Percentiles rank a stretch among this genome's conserved stretches.
phyloP scores from a whole-genome alignment of 2,797 vertebrate species.

The Ptychobarbus kaznakovi region DNA sequence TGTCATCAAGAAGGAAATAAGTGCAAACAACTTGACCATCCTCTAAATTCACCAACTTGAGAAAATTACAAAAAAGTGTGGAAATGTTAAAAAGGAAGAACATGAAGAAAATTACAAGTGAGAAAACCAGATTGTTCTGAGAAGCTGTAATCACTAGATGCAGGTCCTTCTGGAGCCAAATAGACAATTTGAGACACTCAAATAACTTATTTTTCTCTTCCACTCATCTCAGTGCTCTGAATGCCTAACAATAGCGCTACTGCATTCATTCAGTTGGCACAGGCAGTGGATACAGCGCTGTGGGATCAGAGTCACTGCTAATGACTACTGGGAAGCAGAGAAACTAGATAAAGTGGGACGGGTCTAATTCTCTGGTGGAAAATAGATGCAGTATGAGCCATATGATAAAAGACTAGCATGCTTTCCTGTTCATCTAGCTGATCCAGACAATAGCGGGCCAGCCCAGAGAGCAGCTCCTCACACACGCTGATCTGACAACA shows the following conservation, averaged over 20 bases:
- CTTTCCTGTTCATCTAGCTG: not conserved
- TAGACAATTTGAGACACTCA: conserved; percentile 9
- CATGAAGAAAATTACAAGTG: not conserved
- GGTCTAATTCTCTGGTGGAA: not conserved
- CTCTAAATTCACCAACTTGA: not conserved
- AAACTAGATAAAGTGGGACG: not conserved
- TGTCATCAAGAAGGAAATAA: not conserved
- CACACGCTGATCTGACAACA: conserved; percentile 19
- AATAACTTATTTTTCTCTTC: conserved; percentile 10
- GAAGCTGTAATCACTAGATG: conserved; percentile 12
- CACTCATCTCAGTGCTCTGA: conserved; percentile 27
- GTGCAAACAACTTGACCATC: not conserved
- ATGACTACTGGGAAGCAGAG: conserved; percentile 25
- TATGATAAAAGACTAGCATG: not conserved
- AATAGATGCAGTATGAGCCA: not conserved
- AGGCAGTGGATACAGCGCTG: not conserved
- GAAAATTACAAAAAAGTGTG: not conserved
- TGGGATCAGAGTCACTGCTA: conserved; percentile 29
- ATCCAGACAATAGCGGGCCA: not conserved
- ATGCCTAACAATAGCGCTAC: not conserved
- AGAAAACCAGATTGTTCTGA: conserved; percentile 1
- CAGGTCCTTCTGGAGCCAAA: conserved; percentile 18
- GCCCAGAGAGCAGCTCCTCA: conserved; percentile 2
- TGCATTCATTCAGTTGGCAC: conserved; percentile 35
- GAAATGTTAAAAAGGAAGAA: conserved; percentile 1